Base-by-base conservation (phyloP, 2,888 invertebrate genomes). In the Andrena praecox region DNA sequence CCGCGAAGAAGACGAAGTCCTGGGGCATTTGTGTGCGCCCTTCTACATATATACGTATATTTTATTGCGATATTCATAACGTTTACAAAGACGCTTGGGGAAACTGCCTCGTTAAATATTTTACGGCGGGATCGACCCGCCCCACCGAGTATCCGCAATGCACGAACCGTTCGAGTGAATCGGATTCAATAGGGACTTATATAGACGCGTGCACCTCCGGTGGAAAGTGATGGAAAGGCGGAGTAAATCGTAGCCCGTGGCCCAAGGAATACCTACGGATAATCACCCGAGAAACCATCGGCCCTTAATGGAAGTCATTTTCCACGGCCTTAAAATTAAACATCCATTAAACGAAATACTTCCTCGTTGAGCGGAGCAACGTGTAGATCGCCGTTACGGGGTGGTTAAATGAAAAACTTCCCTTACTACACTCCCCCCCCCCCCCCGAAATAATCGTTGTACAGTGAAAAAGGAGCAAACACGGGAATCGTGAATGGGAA, bases 1-100 rank as follows among this genome's bases (percentile, higher is more conserved):
- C 16, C 29, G 20, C 54, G 66, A 80, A 73, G 77, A 80, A 73
- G 69, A 71, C 77, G 82, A 59, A 79, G 74, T 74, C 77, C 78
- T 72, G 68, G 71, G 76, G 79, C 84, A 88, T 90, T 90, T 87
- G 81, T 63, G 77, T 60, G 74, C 64, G 63, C 69, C 3, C 24
- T 35, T 64, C 54, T 79, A 67, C 72, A 79, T 29, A 67, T 74
- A 79, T 29, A 69, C 69, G 85, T 82, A 87, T 89, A 92, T 92
- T 93, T 93, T 93, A 93, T 92, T 92, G 91, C 91, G 89, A 92
- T 93, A 93, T 92, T 92, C 92, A 89, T 91, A 90, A 85, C 90
- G 90, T 91, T 93, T 91, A 92, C 92, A 92, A 92, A 93, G 91
- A 91, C 89, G 86, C 84, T 80, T 79, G 83, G 85, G 77, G 89